Percentiles rank a stretch among this genome's conserved stretches.
phyloP scores from a whole-genome alignment of 2,797 vertebrate species.

The Pangasius macronema region DNA sequence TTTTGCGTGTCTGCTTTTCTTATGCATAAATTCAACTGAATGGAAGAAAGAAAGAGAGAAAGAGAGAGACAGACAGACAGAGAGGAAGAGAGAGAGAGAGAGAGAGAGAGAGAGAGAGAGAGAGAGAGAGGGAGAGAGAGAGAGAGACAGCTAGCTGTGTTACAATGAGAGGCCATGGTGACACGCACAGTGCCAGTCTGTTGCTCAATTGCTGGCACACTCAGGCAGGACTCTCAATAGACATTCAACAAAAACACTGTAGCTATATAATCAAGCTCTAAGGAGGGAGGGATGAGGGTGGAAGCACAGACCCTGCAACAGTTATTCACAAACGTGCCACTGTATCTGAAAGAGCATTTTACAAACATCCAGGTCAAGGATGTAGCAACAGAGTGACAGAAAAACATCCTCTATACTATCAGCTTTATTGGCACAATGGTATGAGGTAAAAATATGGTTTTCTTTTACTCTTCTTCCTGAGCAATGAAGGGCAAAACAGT shows the following conservation, averaged over 20 bases:
- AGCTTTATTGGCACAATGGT: not conserved
- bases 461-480: not conserved
- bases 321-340: not conserved
- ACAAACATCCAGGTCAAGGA: slow-evolving; percentile 5
- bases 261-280: not conserved
- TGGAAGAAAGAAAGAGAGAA: not conserved
- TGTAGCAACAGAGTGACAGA: not conserved
- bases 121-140: not conserved
- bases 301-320: not conserved
- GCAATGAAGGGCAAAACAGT: not conserved
- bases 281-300: not conserved
- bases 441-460: not conserved
- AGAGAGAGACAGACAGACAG: not conserved
- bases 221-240: not conserved
- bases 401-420: not conserved
- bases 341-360: slow-evolving; percentile 17
- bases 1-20: not conserved
- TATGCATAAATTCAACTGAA: not conserved
- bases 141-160: not conserved
- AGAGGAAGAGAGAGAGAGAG: not conserved
- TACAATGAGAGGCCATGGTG: not conserved
- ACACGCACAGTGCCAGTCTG: slow-evolving; percentile 1
- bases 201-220: not conserved
- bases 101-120: not conserved
- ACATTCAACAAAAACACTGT: not conserved